phyloP scores from a whole-genome alignment of 2,797 vertebrate species.

The Danio jaintianensis region DNA sequence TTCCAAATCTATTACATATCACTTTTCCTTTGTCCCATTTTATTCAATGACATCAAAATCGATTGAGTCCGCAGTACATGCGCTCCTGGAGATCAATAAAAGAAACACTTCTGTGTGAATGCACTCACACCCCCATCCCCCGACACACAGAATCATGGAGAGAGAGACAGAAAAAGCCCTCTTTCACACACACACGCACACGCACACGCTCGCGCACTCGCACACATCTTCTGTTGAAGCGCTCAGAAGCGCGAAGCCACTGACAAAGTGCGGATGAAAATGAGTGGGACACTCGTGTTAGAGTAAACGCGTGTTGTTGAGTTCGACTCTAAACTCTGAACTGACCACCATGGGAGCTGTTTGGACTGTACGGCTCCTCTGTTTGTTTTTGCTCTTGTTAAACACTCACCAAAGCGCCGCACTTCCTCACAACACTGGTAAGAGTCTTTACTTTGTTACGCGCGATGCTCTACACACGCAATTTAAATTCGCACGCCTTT shows the following conservation, averaged over 20 bases:
- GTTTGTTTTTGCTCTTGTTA: slow-evolving; percentile 86
- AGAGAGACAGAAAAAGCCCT: slow-evolving; percentile 35
- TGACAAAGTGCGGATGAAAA: slow-evolving; percentile 82
- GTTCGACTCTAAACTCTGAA: slow-evolving; percentile 77
- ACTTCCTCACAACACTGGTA: slow-evolving; percentile 80
- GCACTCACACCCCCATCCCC: slow-evolving; percentile 33
- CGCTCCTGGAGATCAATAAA: slow-evolving; percentile 44
- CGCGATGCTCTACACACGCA: slow-evolving; percentile 71
- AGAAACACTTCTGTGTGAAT: slow-evolving; percentile 42
- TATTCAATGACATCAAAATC: slow-evolving; percentile 41
- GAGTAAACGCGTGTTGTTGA: slow-evolving; percentile 77
- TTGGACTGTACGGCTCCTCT: slow-evolving; percentile 78
- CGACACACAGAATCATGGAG: slow-evolving; percentile 31
- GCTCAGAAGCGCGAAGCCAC: slow-evolving; percentile 74
- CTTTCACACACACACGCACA: slow-evolving; percentile 59
- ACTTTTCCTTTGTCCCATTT: background rate
- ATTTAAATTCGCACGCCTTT: slow-evolving; percentile 18
- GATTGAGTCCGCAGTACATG: slow-evolving; percentile 6
- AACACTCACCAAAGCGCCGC: slow-evolving; percentile 80
- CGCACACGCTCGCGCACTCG: slow-evolving; percentile 66
- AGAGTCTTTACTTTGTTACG: slow-evolving; percentile 63
- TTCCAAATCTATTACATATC: background rate
- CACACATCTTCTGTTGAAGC: slow-evolving; percentile 72
- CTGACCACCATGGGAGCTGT: slow-evolving; percentile 82
- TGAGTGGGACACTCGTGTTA: slow-evolving; percentile 79